Base-by-base conservation (phyloP, 1,140 invertebrate species). In the Galendromus occidentalis region DNA sequence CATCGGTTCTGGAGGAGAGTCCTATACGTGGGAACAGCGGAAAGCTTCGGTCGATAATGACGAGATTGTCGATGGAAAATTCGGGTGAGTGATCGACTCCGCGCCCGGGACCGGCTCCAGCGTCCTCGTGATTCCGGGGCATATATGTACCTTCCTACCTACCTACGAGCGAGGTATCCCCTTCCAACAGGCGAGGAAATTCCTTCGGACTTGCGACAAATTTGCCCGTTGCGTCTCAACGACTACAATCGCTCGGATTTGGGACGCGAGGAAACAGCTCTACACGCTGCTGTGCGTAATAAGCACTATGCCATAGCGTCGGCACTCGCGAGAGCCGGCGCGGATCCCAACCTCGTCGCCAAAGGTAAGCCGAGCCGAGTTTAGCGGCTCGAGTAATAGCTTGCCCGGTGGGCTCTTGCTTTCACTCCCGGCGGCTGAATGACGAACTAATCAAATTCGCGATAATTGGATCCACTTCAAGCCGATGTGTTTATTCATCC, bases 271-370 rank as follows among this genome's bases (percentile, higher is more conserved):
- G 86, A 90, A 75, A 89, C 87, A 1, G 82, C 86, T 0, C 71
- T 90, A 1, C 82, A 89, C 72, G 83, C 83, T 7, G 85, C 87
- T 1, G 86, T 91, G 0, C 83, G 85, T 66, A 83, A 83, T 18
- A 82, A 82, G 22, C 84, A 89, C 71, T 80, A 83, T 65, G 84
- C 85, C 42, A 85, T 94, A 51, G 83, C 84, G 2, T 75, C 81
- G 9, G 74, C 82, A 0, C 76, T 98, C 1, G 75, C 97, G 42
- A 78, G 82, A 65, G 80, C 84, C 44, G 86, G 78, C 22, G 79
- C 80, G 42, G 76, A 80, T 71, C 74, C 80, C 2, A 81, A 81
- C 71, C 69, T 74, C 22, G 51, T 59, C 25, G 25, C 51, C 14
- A 59, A 59, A 59, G 51, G 42, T 64, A 14, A 17, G 25, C 67